These are phyloP conservation scores for Tinamus major DNA, from an alignment of 2,797 vertebrate genomes.

Conservation along the genomic window DNA sequence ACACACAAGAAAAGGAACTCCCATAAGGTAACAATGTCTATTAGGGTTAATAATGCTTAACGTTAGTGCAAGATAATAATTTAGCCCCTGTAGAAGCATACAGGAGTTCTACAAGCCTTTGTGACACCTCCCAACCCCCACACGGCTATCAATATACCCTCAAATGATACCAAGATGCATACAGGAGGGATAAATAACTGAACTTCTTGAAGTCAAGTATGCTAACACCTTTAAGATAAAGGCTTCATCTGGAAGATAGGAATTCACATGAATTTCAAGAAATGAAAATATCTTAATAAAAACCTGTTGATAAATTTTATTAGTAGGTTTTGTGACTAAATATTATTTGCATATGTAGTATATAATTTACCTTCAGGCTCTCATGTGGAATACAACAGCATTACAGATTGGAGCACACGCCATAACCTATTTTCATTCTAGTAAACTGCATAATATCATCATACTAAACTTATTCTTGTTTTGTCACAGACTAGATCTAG, in stretches of 20 bases:
- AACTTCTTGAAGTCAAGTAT: background rate
- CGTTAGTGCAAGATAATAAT: background rate
- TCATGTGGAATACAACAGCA: background rate
- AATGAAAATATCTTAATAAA: background rate
- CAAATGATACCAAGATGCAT: background rate
- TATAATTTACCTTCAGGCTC: background rate
- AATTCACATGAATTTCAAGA: background rate
- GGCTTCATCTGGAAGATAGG: background rate
- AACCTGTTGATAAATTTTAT: background rate
- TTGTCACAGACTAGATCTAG: background rate
- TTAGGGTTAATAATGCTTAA: fast-evolving
- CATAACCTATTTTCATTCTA: background rate
- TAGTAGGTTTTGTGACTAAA: background rate
- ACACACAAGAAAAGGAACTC: background rate
- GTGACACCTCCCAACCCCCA: background rate
- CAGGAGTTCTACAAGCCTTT: background rate
- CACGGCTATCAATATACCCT: background rate
- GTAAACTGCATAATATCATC: background rate
- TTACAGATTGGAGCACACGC: background rate
- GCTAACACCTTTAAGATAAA: background rate
- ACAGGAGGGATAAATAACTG: background rate
- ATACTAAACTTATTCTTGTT: background rate
- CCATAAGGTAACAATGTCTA: background rate
- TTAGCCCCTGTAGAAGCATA: background rate
- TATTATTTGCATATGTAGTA: background rate